Evolutionary conservation across 2,797 vertebrate genomes (phyloP).

Genomic region (Melanotaenia maccullochi): DNA sequence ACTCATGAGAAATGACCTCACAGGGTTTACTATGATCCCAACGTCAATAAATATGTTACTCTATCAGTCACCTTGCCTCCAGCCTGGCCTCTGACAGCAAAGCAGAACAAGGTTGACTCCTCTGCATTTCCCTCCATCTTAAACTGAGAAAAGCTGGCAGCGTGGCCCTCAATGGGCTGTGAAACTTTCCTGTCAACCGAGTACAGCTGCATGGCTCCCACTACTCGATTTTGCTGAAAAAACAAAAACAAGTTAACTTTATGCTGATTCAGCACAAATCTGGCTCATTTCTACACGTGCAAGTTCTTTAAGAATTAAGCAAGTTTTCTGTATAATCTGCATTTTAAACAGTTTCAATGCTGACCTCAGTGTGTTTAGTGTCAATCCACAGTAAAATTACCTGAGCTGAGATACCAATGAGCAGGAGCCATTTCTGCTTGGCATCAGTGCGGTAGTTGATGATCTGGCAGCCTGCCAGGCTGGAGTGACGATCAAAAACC

Average conservation of each 20-base stretch:
- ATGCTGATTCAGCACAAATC: not conserved
- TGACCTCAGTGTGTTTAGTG: not conserved
- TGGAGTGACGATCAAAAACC: conserved; percentile 98
- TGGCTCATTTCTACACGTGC: not conserved
- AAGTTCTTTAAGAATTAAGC: not conserved
- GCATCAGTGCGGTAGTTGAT: conserved; percentile 99
- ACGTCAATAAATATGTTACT: not conserved
- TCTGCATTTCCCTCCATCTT: conserved; percentile 98
- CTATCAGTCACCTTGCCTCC: conserved; percentile 91
- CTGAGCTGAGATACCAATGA: conserved; percentile 98
- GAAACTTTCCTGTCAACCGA: conserved; percentile 98
- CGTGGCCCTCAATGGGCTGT: conserved; percentile 97
- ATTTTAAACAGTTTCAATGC: not conserved
- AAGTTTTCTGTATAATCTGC: not conserved
- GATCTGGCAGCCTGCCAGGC: conserved; percentile 97
- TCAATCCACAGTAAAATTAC: conserved; percentile 70
- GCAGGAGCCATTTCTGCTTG: conserved; percentile 97
- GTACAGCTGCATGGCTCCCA: conserved; percentile 99
- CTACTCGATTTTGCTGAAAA: conserved; percentile 97
- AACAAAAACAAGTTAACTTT: not conserved
- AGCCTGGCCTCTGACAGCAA: conserved; percentile 96
- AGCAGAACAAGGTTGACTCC: conserved; percentile 98
- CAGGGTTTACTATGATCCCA: not conserved
- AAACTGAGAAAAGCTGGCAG: conserved; percentile 97
- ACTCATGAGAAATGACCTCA: not conserved